Base-by-base conservation (phyloP, 2,113 vertebrate species). In the Alethe castanea region DNA sequence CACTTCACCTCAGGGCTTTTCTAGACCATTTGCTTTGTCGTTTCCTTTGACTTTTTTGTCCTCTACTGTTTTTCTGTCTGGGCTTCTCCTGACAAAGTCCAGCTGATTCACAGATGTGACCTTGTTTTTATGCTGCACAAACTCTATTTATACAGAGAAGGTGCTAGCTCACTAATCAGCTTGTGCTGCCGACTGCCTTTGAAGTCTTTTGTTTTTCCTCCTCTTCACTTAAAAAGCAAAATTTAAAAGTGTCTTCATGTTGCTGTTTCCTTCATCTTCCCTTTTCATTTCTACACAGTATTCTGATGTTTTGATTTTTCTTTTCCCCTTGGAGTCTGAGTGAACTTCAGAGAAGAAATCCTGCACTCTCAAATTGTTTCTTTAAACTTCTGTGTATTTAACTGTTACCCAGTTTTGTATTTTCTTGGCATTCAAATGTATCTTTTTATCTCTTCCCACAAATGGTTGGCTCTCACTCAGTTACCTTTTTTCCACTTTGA, bases 31-130 rank as follows among this genome's bases (percentile, higher is more conserved):
- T 40, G 59, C 64, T 90, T 81, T 90, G 76, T 74, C 33, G 61
- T 97, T 97, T 97, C 96, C 97, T 94, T 86, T 95, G 85, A 83
- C 86, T 64, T 92, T 94, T 95, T 94, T 95, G 95, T 66, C 92
- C 93, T 91, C 64, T 72, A 26, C 64, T 25, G 15, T 78, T 92
- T 96, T 82, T 81, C 54, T 81, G 19, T 66, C 78, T 80, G 35
- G 31, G 6, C 48, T 92, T 79, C 35, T 88, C 35, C 48, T 77
- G 45, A 72, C 35, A 15, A 82, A 78, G 14, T 69, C 38, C 92
- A 95, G 48, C 83, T 96, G 93, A 72, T 65, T 42, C 1, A 5
- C 87, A 96, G 74, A 92, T 89, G 92, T 36, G 53, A 56, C 33
- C 29, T 65, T 7, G 4, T 12, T 77, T 64, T 64, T 40, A 44